Conservation (phyloP, 2,113 vertebrate species). For the Heptranchias perlo region DNA sequence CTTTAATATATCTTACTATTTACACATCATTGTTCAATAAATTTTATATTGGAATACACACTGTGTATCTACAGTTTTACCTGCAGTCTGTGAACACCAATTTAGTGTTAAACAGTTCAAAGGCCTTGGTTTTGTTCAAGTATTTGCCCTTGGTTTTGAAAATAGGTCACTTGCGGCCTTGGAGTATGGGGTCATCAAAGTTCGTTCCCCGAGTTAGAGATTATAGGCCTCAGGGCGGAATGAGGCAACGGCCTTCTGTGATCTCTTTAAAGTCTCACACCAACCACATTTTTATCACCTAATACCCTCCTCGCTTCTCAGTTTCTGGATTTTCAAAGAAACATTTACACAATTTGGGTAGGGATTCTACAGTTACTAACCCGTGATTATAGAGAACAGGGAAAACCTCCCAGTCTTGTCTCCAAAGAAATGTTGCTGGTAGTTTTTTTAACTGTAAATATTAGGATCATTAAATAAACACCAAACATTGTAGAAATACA, state of each 20-base stretch:
- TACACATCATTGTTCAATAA: not conserved
- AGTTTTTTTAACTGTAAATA: no score
- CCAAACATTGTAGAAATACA: no score
- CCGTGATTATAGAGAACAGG: no score
- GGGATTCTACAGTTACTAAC: no score
- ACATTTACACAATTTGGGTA: no score
- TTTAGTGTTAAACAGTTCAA: not conserved
- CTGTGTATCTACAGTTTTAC: not conserved
- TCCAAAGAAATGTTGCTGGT: no score
- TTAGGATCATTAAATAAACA: no score
- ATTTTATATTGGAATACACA: not conserved
- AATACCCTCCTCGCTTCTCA: no score
- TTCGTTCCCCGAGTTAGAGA: not conserved
- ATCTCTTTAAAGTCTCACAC: not conserved
- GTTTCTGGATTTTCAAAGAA: no score
- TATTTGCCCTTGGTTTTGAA: not conserved
- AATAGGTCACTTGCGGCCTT: not conserved
- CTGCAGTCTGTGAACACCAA: not conserved
- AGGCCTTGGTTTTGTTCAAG: not conserved
- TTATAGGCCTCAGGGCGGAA: not conserved
- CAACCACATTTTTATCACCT: no score
- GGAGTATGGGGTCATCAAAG: not conserved
- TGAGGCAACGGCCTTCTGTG: not conserved
- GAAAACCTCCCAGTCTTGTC: no score
- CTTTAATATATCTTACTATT: not conserved